Base-by-base conservation (phyloP, 1,140 invertebrate genomes). In the Gonioctena quinquepunctata region DNA sequence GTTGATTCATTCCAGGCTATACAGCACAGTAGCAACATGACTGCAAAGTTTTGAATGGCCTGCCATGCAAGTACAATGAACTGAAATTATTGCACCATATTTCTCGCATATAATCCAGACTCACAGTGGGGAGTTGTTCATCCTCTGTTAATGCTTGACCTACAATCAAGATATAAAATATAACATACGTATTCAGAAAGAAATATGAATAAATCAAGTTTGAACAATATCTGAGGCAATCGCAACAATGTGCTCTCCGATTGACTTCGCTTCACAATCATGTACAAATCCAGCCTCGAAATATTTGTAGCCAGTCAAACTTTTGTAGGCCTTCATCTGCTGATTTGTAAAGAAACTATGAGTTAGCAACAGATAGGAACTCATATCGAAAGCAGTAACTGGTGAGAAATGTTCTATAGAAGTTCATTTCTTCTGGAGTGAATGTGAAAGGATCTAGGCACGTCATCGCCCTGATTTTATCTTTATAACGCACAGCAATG, bases 1-100 rank as follows among this genome's bases (percentile, higher is more conserved):
- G 19, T 3, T n/a, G 13, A 50, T 50, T 6, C n/a, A 3, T 19
- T 50, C n/a, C 49, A 50, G 19, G 19, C 13, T n/a, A 50, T 50
- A 64, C 19, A 64, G 23, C 13, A 48, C n/a, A n/a, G 62, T 33
- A 25, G 26, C 28, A n/a, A 64, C 62, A 49, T 64, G 62, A 23
- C 33, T 64, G 42, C 33, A 21, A 11, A 64, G 28, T 26, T 64
- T 3, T 18, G 19, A 13, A 18, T 19, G 8, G 18, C 62, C 62
- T 64, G 62, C 62, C 42, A 64, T 49, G 26, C 62, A 64, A n/a
- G n/a, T n/a, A n/a, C n/a, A n/a, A n/a, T n/a, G n/a, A n/a, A n/a
- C n/a, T n/a, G n/a, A n/a, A n/a, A n/a, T n/a, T n/a, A n/a, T n/a
- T n/a, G n/a, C n/a, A n/a, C n/a, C n/a, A n/a, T n/a, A n/a, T n/a